Evolutionary conservation across 2,113 vertebrate species (phyloP), one percentile per base, ranked within the genome.

Genomic region (Cephalopterus ornatus): DNA sequence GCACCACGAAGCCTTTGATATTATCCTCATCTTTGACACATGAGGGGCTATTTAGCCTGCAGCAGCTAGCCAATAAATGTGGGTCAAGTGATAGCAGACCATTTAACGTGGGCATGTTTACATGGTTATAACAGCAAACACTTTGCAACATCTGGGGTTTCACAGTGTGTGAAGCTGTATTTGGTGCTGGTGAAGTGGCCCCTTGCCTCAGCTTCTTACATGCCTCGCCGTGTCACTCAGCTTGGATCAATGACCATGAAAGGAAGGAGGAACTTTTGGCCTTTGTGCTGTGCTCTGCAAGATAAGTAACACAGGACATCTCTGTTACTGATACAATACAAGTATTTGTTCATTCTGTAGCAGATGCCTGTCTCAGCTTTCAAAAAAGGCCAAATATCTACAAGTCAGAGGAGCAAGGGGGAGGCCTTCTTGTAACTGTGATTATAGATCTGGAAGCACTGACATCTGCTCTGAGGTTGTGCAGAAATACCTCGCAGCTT

Each of bases 271-370:
- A 89, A 84, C 89, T 93, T 92, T 18, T 76, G 87, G 74, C 63
- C 66, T 88, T 95, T 85, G 49, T 85, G 75, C 77, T 70, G 14
- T 82, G n/a, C 20, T 82, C 71, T 85, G 71, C 32, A 44, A 87
- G 83, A 89, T 91, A 68, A 93, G 87, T 87, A 85, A 94, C 91
- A 94, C 73, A 92, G 71, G 85, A 66, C 71, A 93, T 93, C 92
- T 93, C 86, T 96, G 91, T 95, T 88, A 46, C 81, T 91, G 89
- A 89, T 91, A 89, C 66, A 85, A 91, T 91, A 88, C 66, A 76
- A 87, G 84, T 80, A 71, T 77, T 95, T 96, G 83, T 87, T 95
- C 66, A 28, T 94, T 85, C 81, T 88, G 62, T 68, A 79, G 85
- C 82, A 91, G 81, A 95, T 88, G 84, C 74, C 74, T 91, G 53